A percentile compares a stretch with the other conserved stretches of the same genome.
Conservation (phyloP, 2,113 vertebrate species). For the Rafetus swinhoei region DNA sequence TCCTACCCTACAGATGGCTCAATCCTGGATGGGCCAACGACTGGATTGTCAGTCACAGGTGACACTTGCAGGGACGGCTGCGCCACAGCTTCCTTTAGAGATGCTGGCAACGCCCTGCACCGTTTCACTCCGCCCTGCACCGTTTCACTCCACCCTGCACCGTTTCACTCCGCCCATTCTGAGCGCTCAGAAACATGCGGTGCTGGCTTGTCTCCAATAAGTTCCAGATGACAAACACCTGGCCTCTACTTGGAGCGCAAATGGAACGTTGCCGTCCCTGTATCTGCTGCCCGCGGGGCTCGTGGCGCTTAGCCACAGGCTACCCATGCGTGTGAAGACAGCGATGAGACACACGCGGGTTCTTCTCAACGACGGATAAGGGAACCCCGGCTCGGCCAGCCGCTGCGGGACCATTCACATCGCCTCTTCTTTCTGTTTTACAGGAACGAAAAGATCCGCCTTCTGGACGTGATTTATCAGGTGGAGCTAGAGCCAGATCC, state of each 20-base stretch:
- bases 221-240: neutral
- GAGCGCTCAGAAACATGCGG: neutral
- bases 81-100: neutral
- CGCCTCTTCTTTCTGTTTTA: neutral
- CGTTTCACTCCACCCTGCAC: too few species aligned
- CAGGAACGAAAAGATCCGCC: neutral
- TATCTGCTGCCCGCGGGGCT: neutral
- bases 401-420: neutral
- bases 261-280: neutral
- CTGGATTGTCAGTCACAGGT: neutral
- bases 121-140: neutral
- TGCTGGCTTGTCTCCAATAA: neutral
- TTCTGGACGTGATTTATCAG: neutral
- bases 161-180: neutral
- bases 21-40: neutral
- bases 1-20: neutral
- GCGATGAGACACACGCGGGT: rapidly evolving
- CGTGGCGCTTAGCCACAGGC: neutral
- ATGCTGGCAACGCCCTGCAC: neutral
- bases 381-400: neutral
- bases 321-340: rapidly evolving
- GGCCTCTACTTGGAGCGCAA: neutral
- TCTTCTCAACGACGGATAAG: neutral
- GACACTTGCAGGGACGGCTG: neutral
- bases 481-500: neutral